Percentiles rank a stretch among this genome's conserved stretches.
phyloP scores from a whole-genome alignment of 2,888 invertebrate species.

The Syritta pipiens region DNA sequence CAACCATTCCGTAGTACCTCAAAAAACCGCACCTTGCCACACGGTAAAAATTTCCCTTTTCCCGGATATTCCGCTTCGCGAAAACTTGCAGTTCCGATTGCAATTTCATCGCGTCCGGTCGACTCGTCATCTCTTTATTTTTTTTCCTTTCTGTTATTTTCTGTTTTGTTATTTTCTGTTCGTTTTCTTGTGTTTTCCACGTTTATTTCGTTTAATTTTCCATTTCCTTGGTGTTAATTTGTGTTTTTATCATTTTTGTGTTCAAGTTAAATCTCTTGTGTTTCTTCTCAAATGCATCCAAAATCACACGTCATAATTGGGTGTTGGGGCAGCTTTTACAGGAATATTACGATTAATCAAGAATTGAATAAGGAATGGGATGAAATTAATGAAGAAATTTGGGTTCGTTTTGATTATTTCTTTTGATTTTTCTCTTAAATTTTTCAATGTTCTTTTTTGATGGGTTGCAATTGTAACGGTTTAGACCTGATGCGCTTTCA shows the following conservation, averaged over 20 bases:
- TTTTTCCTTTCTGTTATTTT: constrained; percentile 3
- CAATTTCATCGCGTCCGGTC: constrained; percentile 51
- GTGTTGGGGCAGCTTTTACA: constrained; percentile 73
- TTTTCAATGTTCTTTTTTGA: background rate
- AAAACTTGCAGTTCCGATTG: constrained; percentile 52
- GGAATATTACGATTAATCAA: constrained; percentile 73
- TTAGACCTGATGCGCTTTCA: constrained; percentile 1
- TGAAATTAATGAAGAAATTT: constrained; percentile 75
- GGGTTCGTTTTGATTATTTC: constrained; percentile 74
- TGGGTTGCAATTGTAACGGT: background rate
- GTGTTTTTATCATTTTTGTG: constrained; percentile 1
- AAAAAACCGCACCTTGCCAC: background rate
- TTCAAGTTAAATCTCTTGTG: background rate
- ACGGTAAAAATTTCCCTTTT: constrained; percentile 15
- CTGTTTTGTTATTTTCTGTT: constrained; percentile 13
- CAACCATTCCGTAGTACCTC: background rate
- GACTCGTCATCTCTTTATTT: constrained; percentile 24
- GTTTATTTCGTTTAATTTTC: too few species aligned
- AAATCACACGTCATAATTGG: constrained; percentile 70
- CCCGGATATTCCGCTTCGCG: constrained; percentile 56
- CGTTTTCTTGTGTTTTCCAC: background rate
- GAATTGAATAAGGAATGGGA: constrained; percentile 77
- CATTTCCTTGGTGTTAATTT: constrained; percentile 18
- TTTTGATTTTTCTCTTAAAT: background rate
- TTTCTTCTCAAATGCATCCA: constrained; percentile 35